Conservation (phyloP, 2,113 vertebrate species). For the Lepisosteus oculatus region DNA sequence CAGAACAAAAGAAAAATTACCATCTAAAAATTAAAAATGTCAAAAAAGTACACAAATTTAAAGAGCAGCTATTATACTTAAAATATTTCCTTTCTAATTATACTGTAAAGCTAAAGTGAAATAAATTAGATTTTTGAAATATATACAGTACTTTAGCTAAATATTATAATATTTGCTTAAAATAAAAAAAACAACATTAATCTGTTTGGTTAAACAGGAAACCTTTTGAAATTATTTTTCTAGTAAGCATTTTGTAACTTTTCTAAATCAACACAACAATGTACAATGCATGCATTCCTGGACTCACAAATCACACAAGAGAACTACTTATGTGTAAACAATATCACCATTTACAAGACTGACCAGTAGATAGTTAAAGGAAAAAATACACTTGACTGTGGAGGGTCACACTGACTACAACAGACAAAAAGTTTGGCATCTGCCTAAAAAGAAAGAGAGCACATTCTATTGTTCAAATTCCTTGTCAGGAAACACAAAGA, state of each 20-base stretch:
- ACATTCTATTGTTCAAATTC: constrained; percentile 63
- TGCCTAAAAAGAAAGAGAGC: constrained; percentile 52
- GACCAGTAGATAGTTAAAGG: not conserved
- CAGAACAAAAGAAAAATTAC: not conserved
- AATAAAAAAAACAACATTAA: not conserved
- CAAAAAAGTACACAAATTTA: not conserved
- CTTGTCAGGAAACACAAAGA: constrained; percentile 58
- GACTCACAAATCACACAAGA: not conserved
- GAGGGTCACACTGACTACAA: constrained; percentile 9
- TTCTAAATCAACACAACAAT: constrained; percentile 21
- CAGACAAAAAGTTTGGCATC: constrained; percentile 56
- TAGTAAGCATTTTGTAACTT: not conserved
- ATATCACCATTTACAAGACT: constrained; percentile 28
- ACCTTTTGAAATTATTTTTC: too few relatives aligned
- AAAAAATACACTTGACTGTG: too few relatives aligned
- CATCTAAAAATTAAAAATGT: constrained; percentile 37
- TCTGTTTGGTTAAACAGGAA: too few relatives aligned
- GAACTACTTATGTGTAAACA: not conserved
- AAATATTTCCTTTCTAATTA: not conserved
- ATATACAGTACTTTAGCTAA: not conserved
- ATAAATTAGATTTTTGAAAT: constrained; percentile 10
- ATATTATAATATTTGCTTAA: not conserved
- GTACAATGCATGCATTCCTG: constrained; percentile 8
- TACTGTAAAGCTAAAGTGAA: constrained; percentile 14
- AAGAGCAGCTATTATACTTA: constrained; percentile 2